Evolutionary conservation across 2,113 vertebrate genomes (phyloP), one percentile per base, ranked within the genome.

Genomic region (Ptychochromis oligacanthus): DNA sequence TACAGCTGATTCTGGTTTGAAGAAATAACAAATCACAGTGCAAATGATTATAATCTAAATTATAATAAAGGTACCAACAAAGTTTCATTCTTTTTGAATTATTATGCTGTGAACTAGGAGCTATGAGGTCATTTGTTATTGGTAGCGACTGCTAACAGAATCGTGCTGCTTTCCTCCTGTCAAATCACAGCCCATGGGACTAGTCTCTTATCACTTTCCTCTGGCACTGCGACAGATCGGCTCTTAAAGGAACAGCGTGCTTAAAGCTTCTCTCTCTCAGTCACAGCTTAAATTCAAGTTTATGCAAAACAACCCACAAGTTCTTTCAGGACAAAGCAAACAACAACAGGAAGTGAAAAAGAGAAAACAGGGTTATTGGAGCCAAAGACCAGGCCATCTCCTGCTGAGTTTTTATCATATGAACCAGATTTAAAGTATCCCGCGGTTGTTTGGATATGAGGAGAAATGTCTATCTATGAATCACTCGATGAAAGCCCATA

Each of bases 71-170:
- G 43, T 9, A 72, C 36, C 9, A 24, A 18, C 31, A 81, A 36
- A 77, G 70, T 75, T 57, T 74, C 4, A 34, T 49, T 56, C 55
- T 72, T 90, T 76, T 60, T 82, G 18, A 84, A 57, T 80, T 15
- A 61, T 40, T 52, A 79, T 28, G 4, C 55, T 76, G 55, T 28
- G 76, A 60, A 77, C 17, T 24, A 38, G 40, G 36, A 86, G 84
- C 77, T 31, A 82, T 93, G 87, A 94, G 87, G 87, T 93, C 46
- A 91, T 91, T 81, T 89, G 90, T 93, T 94, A 83, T 90, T 88
- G 61, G 65, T 83, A 83, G 82, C 62, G 64, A 49, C 64, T 79
- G 86, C 77, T 86, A 81, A 85, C 86, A 89, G 79, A 85, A 87
- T 89, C 77, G 6, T 75, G 26, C 56, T 24, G 81, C 89, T 80